These are phyloP conservation scores for Mormyrus proboscirostris DNA, from an alignment of 2,797 vertebrate genomes.

Conservation along the genomic window DNA sequence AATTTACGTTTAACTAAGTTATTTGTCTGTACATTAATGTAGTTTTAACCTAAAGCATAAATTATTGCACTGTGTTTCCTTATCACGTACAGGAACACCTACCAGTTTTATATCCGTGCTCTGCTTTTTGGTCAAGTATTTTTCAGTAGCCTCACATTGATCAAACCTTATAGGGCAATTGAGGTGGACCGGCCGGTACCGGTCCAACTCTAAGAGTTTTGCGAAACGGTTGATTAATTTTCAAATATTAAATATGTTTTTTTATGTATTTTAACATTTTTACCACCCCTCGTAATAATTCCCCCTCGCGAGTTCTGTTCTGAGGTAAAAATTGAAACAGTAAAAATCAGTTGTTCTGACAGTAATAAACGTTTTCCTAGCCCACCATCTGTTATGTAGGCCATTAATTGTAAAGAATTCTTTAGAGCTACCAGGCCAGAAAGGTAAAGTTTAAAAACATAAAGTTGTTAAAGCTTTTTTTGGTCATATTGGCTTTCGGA, in stretches of 20 bases:
- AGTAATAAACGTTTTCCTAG: neutral
- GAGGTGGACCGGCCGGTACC: neutral
- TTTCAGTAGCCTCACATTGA: neutral
- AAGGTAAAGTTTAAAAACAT: neutral
- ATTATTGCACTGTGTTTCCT: neutral
- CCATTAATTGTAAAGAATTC: neutral
- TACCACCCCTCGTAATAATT: too few relatives aligned
- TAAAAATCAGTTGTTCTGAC: neutral
- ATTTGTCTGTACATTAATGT: too few relatives aligned
- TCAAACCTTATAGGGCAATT: neutral
- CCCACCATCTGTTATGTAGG: neutral
- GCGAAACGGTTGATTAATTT: neutral
- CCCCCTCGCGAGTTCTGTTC: too few relatives aligned
- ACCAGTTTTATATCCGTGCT: neutral
- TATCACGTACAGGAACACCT: neutral
- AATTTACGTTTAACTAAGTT: too few relatives aligned
- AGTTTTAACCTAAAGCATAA: too few relatives aligned
- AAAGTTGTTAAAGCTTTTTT: neutral
- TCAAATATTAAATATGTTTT: neutral
- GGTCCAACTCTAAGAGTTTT: neutral
- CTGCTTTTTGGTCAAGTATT: neutral
- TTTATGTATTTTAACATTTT: too few relatives aligned
- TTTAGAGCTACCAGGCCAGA: neutral
- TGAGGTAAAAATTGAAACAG: too few relatives aligned
- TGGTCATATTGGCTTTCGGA: neutral